Evolutionary conservation across 2,888 invertebrate species (phyloP).

Genomic region (Macroteleia sp.): DNA sequence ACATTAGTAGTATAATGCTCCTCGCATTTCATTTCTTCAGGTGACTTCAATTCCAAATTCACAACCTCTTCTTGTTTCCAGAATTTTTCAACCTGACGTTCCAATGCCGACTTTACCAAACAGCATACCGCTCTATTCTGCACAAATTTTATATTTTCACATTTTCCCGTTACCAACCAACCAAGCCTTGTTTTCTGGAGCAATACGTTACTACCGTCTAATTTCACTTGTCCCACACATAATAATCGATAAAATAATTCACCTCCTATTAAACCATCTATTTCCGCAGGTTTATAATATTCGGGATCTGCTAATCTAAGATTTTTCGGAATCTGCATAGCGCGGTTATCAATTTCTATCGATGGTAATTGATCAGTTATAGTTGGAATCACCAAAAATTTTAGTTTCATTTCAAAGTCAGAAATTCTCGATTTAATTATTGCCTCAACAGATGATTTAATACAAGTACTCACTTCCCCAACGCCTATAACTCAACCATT

Average conservation of each 20-base stretch:
- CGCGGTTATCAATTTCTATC: not conserved
- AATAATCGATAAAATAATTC: slow-evolving; percentile 47
- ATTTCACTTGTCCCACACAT: slow-evolving; percentile 42
- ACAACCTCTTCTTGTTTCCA: slow-evolving; percentile 22
- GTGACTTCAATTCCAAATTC: not conserved
- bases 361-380: slow-evolving; percentile 17
- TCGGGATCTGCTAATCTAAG: slow-evolving; percentile 56
- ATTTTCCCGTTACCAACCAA: slow-evolving; percentile 23
- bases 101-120: not conserved
- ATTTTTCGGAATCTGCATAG: slow-evolving; percentile 14
- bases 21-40: slow-evolving; percentile 25
- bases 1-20: slow-evolving; percentile 8
- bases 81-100: slow-evolving; percentile 9
- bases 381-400: not conserved
- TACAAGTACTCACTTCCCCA: not conserved
- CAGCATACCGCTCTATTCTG: not conserved
- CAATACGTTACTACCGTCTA: not conserved
- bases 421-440: slow-evolving; percentile 5
- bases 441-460: not conserved
- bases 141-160: not conserved
- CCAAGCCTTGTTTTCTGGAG: slow-evolving; percentile 62
- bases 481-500: slow-evolving; percentile 6
- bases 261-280: slow-evolving; percentile 60
- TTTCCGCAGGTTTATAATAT: slow-evolving; percentile 6
- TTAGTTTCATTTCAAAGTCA: not conserved